phyloP scores from a whole-genome alignment of 2,888 invertebrate genomes.

The Scaptomyza flava region DNA sequence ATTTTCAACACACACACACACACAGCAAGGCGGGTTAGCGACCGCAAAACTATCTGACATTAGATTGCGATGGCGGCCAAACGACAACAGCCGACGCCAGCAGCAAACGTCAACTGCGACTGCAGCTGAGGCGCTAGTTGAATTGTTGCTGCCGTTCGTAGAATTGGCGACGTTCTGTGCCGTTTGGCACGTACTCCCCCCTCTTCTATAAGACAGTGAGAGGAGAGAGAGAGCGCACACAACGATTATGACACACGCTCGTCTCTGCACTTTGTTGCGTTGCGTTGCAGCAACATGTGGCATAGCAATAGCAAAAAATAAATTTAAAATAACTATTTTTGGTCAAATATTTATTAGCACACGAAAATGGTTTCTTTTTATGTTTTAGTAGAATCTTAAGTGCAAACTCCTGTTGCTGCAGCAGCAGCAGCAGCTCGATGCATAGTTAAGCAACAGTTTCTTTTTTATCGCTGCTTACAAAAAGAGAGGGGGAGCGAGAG shows the following conservation, averaged over 20 bases:
- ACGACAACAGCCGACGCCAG: slow-evolving; percentile 83
- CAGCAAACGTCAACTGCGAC: slow-evolving; percentile 46
- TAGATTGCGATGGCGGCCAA: slow-evolving; percentile 84
- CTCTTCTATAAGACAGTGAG: neutral
- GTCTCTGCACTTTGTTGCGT: slow-evolving; percentile 22
- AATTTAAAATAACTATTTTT: slow-evolving; percentile 33
- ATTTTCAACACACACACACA: slow-evolving; percentile 43
- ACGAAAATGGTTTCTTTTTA: slow-evolving; percentile 10
- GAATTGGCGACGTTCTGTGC: slow-evolving; percentile 50
- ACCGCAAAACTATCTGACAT: slow-evolving; percentile 85
- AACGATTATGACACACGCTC: slow-evolving; percentile 50
- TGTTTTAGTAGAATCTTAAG: slow-evolving; percentile 61
- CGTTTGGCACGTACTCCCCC: slow-evolving; percentile 61
- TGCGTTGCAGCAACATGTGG: slow-evolving; percentile 62
- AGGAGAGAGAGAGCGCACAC: neutral
- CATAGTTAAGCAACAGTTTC: slow-evolving; percentile 47
- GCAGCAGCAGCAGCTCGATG: slow-evolving; percentile 23
- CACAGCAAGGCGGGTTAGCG: slow-evolving; percentile 81
- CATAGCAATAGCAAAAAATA: slow-evolving; percentile 36
- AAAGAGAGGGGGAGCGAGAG: slow-evolving; percentile 16
- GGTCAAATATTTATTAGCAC: slow-evolving; percentile 39
- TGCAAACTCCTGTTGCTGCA: slow-evolving; percentile 69
- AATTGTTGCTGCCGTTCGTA: slow-evolving; percentile 16
- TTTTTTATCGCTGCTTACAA: slow-evolving; percentile 14
- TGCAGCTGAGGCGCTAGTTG: slow-evolving; percentile 8